phyloP scores from a whole-genome alignment of 2,797 vertebrate species.

The Spheniscus humboldti region DNA sequence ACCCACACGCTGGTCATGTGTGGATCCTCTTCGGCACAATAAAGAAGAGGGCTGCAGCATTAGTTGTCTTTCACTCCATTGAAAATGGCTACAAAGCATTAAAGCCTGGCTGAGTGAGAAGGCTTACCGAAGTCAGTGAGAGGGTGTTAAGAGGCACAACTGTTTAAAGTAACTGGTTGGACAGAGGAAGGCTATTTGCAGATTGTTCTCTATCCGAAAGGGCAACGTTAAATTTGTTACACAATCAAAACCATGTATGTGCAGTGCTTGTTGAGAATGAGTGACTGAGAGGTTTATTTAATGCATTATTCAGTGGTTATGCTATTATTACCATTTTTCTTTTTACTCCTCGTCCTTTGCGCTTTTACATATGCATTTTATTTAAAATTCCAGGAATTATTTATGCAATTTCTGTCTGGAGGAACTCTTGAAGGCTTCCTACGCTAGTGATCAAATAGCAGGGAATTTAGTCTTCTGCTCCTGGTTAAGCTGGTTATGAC shows the following conservation, averaged over 20 bases:
- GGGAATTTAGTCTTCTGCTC: background rate
- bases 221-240: background rate
- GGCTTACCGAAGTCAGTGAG: background rate
- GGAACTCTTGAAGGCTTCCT: background rate
- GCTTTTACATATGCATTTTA: background rate
- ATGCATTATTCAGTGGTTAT: background rate
- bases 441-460: background rate
- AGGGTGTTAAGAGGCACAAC: background rate
- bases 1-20: background rate
- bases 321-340: background rate
- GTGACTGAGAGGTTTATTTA: background rate
- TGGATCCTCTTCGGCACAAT: slow-evolving; percentile 23
- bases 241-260: background rate
- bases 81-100: slow-evolving; percentile 36
- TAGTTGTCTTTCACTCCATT: slow-evolving; percentile 18
- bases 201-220: background rate
- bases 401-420: background rate
- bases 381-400: background rate
- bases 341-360: background rate
- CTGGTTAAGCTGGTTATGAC: background rate
- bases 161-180: background rate
- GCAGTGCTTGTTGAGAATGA: background rate
- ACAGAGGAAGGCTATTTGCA: background rate
- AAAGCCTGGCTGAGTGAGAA: background rate
- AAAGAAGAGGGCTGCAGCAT: background rate